Percentiles rank a stretch among this genome's conserved stretches.
Conservation (phyloP, 2,113 vertebrate species). For the Ovis canadensis region DNA sequence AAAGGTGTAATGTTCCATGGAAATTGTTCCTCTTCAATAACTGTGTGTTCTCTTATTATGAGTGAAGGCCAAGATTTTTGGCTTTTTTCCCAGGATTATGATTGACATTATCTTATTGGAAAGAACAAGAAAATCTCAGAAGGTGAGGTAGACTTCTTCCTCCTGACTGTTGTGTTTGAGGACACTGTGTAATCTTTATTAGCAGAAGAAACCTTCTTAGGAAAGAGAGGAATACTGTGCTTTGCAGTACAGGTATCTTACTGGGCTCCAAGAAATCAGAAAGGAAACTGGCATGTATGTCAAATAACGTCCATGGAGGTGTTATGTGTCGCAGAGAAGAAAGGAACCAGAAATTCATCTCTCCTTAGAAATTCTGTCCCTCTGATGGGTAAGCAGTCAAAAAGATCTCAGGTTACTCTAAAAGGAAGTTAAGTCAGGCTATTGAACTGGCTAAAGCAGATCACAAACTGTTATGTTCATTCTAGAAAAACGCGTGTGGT, state of each 20-base stretch:
- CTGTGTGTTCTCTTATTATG: not conserved
- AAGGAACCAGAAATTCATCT: not conserved
- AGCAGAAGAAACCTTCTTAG: not conserved
- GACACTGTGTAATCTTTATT: not conserved
- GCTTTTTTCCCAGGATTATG: not conserved
- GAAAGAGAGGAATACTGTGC: not conserved
- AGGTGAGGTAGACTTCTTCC: not conserved
- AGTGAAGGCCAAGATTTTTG: not conserved
- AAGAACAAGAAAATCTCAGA: not conserved
- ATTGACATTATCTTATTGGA: not conserved
- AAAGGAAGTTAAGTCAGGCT: conserved; percentile 36
- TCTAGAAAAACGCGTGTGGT: not conserved
- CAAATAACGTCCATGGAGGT: not conserved
- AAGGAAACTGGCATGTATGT: not conserved
- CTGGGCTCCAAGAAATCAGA: not conserved
- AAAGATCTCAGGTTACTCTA: not conserved
- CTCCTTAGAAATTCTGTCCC: not conserved
- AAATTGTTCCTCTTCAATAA: not conserved
- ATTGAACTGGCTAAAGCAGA: not conserved
- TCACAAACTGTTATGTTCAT: not conserved
- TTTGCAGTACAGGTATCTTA: not conserved
- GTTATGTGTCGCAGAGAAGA: not conserved
- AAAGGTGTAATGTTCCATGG: not conserved
- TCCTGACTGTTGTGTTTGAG: not conserved
- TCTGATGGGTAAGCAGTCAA: not conserved